A percentile compares a stretch with the other conserved stretches of the same genome.
These are phyloP conservation scores for Brachionus asplanchnoidis DNA, from an alignment of 1,140 invertebrate genomes.

Conservation along the genomic window DNA sequence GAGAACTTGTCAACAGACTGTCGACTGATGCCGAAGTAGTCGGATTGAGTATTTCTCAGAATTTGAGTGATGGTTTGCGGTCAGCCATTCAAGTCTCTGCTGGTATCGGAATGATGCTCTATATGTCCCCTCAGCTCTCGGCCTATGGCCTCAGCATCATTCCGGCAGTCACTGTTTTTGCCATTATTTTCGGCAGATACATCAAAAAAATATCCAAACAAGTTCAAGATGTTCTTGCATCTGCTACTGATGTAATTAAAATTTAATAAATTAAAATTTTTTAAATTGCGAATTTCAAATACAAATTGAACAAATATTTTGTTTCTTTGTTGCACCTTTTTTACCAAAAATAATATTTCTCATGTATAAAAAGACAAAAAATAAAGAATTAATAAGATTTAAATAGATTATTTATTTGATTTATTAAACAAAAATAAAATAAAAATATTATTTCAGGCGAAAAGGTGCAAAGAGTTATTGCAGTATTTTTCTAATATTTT, in stretches of 20 bases:
- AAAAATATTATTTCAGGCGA: no score
- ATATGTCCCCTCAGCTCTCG: slow-evolving; percentile 80
- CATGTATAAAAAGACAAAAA: no score
- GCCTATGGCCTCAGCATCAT: slow-evolving; percentile 77
- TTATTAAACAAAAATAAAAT: no score
- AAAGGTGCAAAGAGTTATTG: no score
- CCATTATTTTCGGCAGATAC: slow-evolving; percentile 81
- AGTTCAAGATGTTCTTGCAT: slow-evolving; percentile 76
- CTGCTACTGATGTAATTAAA: slow-evolving; percentile 64
- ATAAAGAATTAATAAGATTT: no score
- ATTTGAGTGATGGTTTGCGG: slow-evolving; percentile 86
- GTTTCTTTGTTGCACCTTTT: no score
- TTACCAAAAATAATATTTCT: no score
- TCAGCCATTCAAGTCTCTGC: slow-evolving; percentile 75
- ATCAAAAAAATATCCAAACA: slow-evolving; percentile 75
- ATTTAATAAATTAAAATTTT: slow-evolving; percentile 53
- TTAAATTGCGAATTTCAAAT: no score
- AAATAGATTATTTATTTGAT: no score
- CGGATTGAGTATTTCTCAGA: slow-evolving; percentile 81
- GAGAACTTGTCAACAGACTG: slow-evolving; percentile 86
- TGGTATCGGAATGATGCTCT: slow-evolving; percentile 89
- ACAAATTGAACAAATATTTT: neutral
- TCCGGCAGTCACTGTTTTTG: slow-evolving; percentile 76
- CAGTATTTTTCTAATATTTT: no score
- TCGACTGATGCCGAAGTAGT: slow-evolving; percentile 83